Percentiles rank a stretch among this genome's conserved stretches.
Conservation (phyloP, 2,888 invertebrate species). For the Perdita meconis region DNA sequence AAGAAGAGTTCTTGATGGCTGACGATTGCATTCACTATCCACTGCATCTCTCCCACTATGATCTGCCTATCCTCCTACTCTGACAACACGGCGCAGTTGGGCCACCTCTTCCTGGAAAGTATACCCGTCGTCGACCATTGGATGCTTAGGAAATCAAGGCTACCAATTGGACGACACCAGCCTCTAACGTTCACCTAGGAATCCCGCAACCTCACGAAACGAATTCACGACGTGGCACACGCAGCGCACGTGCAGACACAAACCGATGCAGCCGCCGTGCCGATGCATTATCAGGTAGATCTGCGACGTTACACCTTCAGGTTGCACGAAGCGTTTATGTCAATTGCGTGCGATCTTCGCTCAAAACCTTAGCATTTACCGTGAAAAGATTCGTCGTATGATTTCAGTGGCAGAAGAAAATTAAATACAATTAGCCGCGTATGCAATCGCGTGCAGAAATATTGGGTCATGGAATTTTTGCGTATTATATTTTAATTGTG, state of each 20-base stretch:
- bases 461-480: no score
- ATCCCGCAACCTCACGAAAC: slow-evolving; percentile 55
- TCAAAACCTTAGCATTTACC: slow-evolving; percentile 39
- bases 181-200: slow-evolving; percentile 57
- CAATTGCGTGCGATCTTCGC: slow-evolving; percentile 53
- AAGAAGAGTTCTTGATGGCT: slow-evolving; percentile 63
- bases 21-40: slow-evolving; percentile 65
- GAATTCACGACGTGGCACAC: slow-evolving; percentile 55
- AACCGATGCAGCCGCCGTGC: slow-evolving; percentile 48
- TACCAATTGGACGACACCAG: slow-evolving; percentile 67
- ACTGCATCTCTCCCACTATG: slow-evolving; percentile 64
- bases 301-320: slow-evolving; percentile 53
- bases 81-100: slow-evolving; percentile 39
- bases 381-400: slow-evolving; percentile 21
- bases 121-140: slow-evolving; percentile 64
- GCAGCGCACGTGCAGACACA: slow-evolving; percentile 56
- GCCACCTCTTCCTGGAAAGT: slow-evolving; percentile 67
- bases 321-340: slow-evolving; percentile 57
- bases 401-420: not conserved
- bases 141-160: slow-evolving; percentile 60
- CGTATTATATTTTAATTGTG: no score
- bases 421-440: slow-evolving; percentile 1
- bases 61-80: slow-evolving; percentile 56
- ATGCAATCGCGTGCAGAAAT: no score
- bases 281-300: slow-evolving; percentile 55